Evolutionary conservation across 2,888 invertebrate genomes (phyloP), one percentile per base, ranked within the genome.

Genomic region (Euproctis similis): DNA sequence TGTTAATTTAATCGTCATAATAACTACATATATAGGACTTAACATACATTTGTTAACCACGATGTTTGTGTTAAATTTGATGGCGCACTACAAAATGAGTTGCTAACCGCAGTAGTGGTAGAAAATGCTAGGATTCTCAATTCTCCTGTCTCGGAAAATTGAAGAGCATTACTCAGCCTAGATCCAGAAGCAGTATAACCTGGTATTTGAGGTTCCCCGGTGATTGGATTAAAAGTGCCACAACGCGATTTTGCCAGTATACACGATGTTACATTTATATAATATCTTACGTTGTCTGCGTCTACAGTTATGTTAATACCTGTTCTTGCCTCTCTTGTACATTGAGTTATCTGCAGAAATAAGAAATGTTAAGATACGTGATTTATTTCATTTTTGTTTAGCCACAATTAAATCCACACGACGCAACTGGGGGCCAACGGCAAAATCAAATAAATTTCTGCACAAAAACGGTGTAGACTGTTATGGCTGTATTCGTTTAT

Each of bases 261-360:
- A 55, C 90, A 90, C 6, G 89, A 87, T 2, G 89, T 90, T 16
- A 89, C 86, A 55, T 90, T 90, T 13, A 85, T 87, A 51, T 76
- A 88, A 49, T 87, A 86, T 16, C 71, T 56, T n/a, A 87, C 69
- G 48, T 86, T 87, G 39, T 87, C 85, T 8, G 65, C 69, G 44
- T 86, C 86, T 8, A 76, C 27, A 10, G 77, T 72, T 34, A 86
- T 73, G 35, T 82, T 76, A 14, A 87, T 69, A 12, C 85, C 78
- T 4, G 77, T 78, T 46, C 82, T 73, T 2, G 86, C 80, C 68
- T 85, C 85, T 31, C 82, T 64, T 4, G 85, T 86, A 36, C 87
- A 87, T 39, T 85, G 82, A 5, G 75, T 80, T 22, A 87, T 84
- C 87, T 87, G 59, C 28, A 72, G 70, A 39, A 10, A 24, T 9